Conservation (phyloP, 2,797 vertebrate genomes). For the Molossus alvarezi region DNA sequence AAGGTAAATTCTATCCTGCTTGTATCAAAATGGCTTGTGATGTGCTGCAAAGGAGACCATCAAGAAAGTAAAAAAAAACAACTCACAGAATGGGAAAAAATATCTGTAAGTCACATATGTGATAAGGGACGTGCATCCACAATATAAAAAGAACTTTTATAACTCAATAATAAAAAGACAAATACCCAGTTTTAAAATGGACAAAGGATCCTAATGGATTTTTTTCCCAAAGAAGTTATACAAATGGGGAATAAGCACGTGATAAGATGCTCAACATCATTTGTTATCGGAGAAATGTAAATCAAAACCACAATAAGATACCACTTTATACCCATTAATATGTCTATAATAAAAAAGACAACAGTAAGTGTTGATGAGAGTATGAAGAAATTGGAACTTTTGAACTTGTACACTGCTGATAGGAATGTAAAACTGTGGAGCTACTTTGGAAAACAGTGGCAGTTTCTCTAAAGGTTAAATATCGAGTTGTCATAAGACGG, state of each 20-base stretch:
- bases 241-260: background rate
- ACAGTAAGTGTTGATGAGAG: background rate
- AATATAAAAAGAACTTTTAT: constrained; percentile 43
- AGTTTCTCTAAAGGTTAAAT: constrained; percentile 56
- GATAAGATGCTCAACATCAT: constrained; percentile 7
- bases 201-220: background rate
- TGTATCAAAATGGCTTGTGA: constrained; percentile 33
- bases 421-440: background rate
- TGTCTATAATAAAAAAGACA: background rate
- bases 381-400: background rate
- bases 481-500: background rate
- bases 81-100: background rate
- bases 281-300: constrained; percentile 24
- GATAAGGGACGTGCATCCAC: background rate
- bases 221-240: background rate
- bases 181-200: background rate
- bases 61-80: constrained; percentile 47
- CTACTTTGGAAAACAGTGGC: constrained; percentile 12
- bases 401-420: background rate
- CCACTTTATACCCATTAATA: constrained; percentile 6
- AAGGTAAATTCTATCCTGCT: background rate
- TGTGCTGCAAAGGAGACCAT: constrained; percentile 17
- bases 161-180: constrained; percentile 21
- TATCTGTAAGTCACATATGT: background rate
- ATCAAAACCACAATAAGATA: background rate